Evolutionary conservation across 2,888 invertebrate species (phyloP).

Genomic region (Galerucella calmariensis): DNA sequence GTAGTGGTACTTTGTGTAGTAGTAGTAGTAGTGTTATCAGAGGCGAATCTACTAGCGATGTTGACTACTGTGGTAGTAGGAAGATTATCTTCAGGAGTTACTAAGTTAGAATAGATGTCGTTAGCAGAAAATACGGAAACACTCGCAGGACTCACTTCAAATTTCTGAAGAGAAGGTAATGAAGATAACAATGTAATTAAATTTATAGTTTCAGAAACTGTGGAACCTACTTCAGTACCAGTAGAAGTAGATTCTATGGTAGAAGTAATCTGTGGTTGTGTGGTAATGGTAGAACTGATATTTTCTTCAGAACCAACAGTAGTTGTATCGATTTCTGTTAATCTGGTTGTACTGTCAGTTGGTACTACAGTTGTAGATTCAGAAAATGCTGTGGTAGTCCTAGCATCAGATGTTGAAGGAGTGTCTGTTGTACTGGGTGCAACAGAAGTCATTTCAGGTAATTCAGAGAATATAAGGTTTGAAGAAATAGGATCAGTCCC

Average conservation of each 20-base stretch:
- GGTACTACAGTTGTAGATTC: neutral
- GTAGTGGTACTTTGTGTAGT: conserved; percentile 10
- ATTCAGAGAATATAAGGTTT: conserved; percentile 21
- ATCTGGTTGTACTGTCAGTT: conserved; percentile 1
- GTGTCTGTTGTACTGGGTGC: conserved; percentile 19
- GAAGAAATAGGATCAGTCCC: conserved; percentile 34
- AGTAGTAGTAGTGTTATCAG: conserved; percentile 49
- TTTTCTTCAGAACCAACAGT: conserved; percentile 3
- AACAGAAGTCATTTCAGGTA: conserved; percentile 6
- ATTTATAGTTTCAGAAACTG: conserved; percentile 62
- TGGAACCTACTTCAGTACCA: conserved; percentile 64
- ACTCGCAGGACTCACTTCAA: conserved; percentile 63
- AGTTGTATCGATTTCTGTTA: conserved; percentile 1
- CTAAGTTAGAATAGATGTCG: conserved; percentile 59
- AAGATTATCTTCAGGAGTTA: conserved; percentile 68
- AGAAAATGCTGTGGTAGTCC: conserved; percentile 9
- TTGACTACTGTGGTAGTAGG: conserved; percentile 65
- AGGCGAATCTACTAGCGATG: conserved; percentile 67
- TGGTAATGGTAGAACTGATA: conserved; percentile 21
- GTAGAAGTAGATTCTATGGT: conserved; percentile 47
- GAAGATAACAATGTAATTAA: conserved; percentile 47
- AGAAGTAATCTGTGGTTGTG: neutral
- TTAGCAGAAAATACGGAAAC: conserved; percentile 62
- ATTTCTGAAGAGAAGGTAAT: conserved; percentile 54
- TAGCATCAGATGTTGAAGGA: conserved; percentile 24